Percentiles rank a stretch among this genome's conserved stretches.
Evolutionary conservation across 2,113 vertebrate genomes (phyloP).

Genomic region (Sceloporus undulatus): DNA sequence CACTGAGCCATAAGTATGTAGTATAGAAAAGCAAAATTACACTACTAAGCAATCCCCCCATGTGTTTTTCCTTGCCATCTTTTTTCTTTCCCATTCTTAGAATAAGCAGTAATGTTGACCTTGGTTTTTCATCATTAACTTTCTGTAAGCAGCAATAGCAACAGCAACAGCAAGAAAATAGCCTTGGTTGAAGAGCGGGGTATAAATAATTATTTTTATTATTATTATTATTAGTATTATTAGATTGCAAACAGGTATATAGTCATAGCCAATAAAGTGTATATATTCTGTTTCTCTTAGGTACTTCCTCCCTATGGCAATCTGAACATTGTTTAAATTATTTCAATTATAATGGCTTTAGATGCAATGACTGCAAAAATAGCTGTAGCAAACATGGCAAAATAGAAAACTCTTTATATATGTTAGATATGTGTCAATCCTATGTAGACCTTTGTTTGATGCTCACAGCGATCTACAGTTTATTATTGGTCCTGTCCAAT

Average conservation of each 20-base stretch:
- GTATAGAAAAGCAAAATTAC: neutral
- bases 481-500: neutral
- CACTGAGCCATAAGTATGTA: neutral
- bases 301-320: neutral
- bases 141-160: neutral
- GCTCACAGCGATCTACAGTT: neutral
- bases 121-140: neutral
- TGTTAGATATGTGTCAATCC: neutral
- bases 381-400: constrained; percentile 12
- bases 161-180: neutral
- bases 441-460: neutral
- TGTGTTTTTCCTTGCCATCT: neutral
- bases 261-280: neutral
- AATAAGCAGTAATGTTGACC: neutral
- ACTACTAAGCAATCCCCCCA: neutral
- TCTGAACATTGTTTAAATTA: neutral
- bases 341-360: constrained; percentile 29
- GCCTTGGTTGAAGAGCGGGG: too few species aligned
- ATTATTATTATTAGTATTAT: too few species aligned
- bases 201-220: neutral
- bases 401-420: neutral
- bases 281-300: neutral
- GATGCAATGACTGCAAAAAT: constrained; percentile 1
- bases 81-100: neutral
- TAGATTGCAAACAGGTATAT: too few species aligned